phyloP scores from a whole-genome alignment of 2,888 invertebrate genomes.

The Monochamus alternatus region DNA sequence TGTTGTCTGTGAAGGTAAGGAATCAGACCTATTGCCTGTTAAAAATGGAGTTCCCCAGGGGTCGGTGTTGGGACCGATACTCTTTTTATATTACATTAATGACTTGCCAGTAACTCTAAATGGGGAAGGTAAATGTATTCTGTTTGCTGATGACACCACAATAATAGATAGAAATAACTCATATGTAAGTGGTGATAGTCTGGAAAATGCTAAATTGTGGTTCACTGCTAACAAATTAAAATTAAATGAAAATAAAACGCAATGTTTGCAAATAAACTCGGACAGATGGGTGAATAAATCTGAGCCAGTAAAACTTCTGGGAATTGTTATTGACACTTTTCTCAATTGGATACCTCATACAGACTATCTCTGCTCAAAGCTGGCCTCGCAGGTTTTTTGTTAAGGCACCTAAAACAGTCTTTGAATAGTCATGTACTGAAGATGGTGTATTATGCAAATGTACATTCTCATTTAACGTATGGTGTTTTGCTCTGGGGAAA shows the following conservation, averaged over 20 bases:
- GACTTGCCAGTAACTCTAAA: background rate
- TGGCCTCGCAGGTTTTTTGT: too few species aligned
- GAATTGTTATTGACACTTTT: background rate
- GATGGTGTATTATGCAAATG: too few species aligned
- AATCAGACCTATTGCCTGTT: background rate
- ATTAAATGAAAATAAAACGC: background rate
- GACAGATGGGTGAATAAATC: background rate
- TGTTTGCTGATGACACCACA: constrained; percentile 2
- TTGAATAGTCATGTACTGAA: too few species aligned
- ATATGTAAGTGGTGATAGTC: background rate
- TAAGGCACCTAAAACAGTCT: too few species aligned
- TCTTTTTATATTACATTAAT: background rate
- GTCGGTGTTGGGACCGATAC: background rate
- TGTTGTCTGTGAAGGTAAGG: background rate
- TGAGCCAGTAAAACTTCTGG: background rate
- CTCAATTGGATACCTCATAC: too few species aligned
- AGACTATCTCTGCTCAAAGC: too few species aligned
- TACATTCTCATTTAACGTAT: too few species aligned
- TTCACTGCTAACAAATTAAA: background rate
- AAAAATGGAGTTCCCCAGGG: background rate
- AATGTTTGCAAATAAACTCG: background rate
- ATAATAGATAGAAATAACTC: background rate
- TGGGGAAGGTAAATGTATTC: background rate
- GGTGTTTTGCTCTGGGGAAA: background rate
- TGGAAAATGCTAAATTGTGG: background rate